Conservation (phyloP, 30 jellyfish, hydroid and myxozoan species). For the Turritopsis dohrnii region DNA sequence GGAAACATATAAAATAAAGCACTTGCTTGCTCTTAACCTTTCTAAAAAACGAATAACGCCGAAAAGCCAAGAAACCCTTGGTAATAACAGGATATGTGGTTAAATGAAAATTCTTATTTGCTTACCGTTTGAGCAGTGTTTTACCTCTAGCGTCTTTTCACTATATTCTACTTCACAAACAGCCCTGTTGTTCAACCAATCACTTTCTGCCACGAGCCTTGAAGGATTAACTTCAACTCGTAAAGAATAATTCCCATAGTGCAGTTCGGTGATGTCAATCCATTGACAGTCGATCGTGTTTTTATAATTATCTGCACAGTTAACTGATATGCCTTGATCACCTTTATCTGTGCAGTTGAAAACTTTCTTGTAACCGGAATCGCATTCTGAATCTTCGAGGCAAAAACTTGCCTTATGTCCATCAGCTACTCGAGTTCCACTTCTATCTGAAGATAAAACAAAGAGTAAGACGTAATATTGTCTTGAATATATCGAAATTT, state of each 20-base stretch:
- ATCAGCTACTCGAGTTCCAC: conserved; percentile 74
- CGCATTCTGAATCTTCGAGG: conserved; percentile 87
- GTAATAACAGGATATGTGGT: no score
- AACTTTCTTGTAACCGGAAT: conserved; percentile 54
- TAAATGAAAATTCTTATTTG: background rate
- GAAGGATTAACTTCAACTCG: conserved; percentile 78
- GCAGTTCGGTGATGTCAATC: conserved; percentile 87
- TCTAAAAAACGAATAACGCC: no score
- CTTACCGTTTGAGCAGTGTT: conserved; percentile 79
- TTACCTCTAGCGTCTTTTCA: conserved; percentile 44
- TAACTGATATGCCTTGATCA: conserved; percentile 86
- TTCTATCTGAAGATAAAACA: conserved; percentile 33
- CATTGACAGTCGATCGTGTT: conserved; percentile 90
- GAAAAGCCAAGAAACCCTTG: no score
- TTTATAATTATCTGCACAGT: conserved; percentile 87
- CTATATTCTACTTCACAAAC: conserved; percentile 74
- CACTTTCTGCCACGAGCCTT: conserved; percentile 65
- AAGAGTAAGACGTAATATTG: no score
- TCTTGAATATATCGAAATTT: no score
- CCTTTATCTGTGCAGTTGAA: conserved; percentile 89
- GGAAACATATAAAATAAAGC: no score
- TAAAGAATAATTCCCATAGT: conserved; percentile 80
- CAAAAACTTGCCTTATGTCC: conserved; percentile 98
- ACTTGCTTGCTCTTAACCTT: no score
- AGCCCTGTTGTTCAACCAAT: conserved; percentile 66